These are phyloP conservation scores for Pituophis catenifer DNA, from an alignment of 2,113 vertebrate genomes.

Conservation along the genomic window DNA sequence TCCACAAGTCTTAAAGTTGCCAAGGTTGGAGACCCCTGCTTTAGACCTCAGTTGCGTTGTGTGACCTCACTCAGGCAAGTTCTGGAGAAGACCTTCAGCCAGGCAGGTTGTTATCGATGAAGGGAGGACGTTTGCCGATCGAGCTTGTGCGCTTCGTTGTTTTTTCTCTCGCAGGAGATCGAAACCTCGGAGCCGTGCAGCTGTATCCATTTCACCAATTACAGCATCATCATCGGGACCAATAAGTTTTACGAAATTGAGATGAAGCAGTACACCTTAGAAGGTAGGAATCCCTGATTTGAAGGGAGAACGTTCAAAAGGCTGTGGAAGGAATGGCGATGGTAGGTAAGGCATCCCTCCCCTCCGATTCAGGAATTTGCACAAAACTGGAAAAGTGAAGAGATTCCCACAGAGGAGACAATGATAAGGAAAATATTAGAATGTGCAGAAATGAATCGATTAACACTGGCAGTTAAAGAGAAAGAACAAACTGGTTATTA, in stretches of 20 bases:
- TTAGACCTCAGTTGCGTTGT: too few species aligned
- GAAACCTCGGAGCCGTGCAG: constrained; percentile 98
- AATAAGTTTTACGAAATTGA: constrained; percentile 99
- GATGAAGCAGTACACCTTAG: constrained; percentile 97
- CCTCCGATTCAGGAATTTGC: background rate
- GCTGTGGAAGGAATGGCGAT: too few species aligned
- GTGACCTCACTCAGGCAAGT: background rate
- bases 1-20: too few species aligned
- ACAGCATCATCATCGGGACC: constrained; percentile 97
- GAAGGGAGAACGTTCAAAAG: background rate
- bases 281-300: constrained; percentile 73
- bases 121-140: background rate
- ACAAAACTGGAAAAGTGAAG: too few species aligned
- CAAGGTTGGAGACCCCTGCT: too few species aligned
- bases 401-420: too few species aligned
- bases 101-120: background rate
- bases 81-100: background rate
- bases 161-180: constrained; percentile 81
- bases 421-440: too few species aligned
- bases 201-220: constrained; percentile 95
- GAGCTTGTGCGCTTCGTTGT: background rate
- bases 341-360: background rate
- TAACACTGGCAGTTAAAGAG: too few species aligned
- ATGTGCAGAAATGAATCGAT: too few species aligned
- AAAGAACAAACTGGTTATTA: too few species aligned